Base-by-base conservation (phyloP, 2,888 invertebrate genomes). In the Drosophila atroscutellata region DNA sequence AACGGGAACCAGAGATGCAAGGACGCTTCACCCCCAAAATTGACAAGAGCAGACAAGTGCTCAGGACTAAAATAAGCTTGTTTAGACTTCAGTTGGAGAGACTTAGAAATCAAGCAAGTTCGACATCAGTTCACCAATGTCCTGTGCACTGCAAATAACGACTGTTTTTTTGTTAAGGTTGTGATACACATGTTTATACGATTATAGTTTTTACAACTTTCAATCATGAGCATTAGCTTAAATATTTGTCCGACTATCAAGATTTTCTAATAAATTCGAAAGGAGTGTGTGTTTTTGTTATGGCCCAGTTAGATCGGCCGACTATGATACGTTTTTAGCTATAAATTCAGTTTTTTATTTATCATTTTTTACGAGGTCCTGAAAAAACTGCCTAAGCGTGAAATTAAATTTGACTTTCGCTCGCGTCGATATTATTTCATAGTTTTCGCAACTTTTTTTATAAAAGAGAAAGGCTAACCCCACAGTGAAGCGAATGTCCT, bases 371-470 rank as follows among this genome's bases (percentile, higher is more conserved):
- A 47, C 63, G 65, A 51, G 56, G 57, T 52, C 45, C 36, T 72
- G 63, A 47, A 50, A 61, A 68, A 81, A 68, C 66, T 81, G 71
- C 71, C 85, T 77, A 75, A 83, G 83, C 85, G 87, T 86, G 85
- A 86, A 86, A 86, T 86, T 88, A 84, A 84, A 86, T 86, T 86
- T 81, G 79, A 76, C 77, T 86, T 65, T 71, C 63, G 56, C 56
- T 49, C 49, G 70, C 72, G 63, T 74, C 76, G 60, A 77, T 86
- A 74, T 70, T 68, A 68, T 74, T 80, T 83, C 65, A 74, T 83
- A 81, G 83, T 79, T 73, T 68, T 64, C 26, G 15, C 8, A n/a
- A 30, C 28, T 39, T 18, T 39, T 26, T 45, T 42, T 28, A 49
- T 39, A 65, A 67, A 39, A 45, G 56, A 37, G 56, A 36, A 20